phyloP scores from a whole-genome alignment of 2,113 vertebrate genomes.

The Alligator sinensis region DNA sequence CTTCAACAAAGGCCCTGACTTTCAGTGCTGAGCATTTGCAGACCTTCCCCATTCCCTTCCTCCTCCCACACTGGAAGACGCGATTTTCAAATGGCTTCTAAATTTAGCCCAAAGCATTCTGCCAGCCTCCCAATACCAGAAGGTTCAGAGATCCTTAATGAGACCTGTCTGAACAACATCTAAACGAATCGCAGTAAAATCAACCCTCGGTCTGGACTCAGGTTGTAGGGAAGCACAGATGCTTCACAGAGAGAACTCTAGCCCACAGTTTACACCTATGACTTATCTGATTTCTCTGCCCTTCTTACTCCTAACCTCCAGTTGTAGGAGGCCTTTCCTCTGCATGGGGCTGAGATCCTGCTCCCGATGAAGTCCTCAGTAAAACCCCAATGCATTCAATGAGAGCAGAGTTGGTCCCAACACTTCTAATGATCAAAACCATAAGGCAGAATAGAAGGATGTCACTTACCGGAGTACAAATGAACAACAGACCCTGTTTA shows the following conservation, averaged over 20 bases:
- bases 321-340: background rate
- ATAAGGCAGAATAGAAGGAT: background rate
- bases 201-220: fast-evolving
- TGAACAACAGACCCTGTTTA: conserved; percentile 70
- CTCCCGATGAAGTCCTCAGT: fast-evolving
- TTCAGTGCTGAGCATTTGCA: too few species aligned
- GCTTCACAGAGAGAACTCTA: too few species aligned
- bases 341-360: background rate
- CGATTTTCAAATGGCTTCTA: too few species aligned
- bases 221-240: background rate
- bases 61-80: too few species aligned
- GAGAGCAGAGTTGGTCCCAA: background rate
- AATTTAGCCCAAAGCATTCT: too few species aligned
- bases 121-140: too few species aligned
- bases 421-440: background rate
- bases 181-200: background rate
- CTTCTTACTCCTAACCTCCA: background rate
- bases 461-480: conserved; percentile 78
- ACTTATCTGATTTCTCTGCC: background rate
- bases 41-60: too few species aligned
- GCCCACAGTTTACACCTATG: too few species aligned
- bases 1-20: too few species aligned
- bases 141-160: too few species aligned
- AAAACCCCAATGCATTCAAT: fast-evolving
- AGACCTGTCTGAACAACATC: background rate